Percentiles rank a stretch among this genome's conserved stretches.
phyloP scores from a whole-genome alignment of 2,113 vertebrate species.

The Montifringilla adamsi region DNA sequence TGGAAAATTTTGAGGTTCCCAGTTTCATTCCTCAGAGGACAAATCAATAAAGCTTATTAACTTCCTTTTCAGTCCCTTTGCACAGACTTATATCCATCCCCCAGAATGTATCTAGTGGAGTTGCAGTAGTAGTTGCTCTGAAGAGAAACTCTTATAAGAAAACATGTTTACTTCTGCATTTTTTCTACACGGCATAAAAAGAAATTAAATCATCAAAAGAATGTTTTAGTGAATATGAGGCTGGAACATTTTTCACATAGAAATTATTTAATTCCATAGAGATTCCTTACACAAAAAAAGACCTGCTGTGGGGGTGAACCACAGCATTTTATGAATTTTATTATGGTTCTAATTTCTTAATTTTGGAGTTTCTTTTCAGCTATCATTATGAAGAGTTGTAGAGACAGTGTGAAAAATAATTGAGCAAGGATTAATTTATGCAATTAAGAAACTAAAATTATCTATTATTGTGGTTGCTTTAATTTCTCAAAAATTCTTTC shows the following conservation, averaged over 20 bases:
- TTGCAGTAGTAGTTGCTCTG: background rate
- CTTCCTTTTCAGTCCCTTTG: background rate
- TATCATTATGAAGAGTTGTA: background rate
- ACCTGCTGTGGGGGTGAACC: background rate
- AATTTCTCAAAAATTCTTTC: background rate
- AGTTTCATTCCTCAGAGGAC: background rate
- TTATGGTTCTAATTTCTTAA: background rate
- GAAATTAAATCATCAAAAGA: background rate
- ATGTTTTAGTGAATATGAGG: background rate
- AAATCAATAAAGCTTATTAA: background rate
- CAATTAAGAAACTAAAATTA: background rate
- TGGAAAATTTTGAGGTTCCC: background rate
- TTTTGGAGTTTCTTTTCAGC: background rate
- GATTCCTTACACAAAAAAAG: background rate
- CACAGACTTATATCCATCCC: background rate
- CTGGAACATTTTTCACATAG: background rate
- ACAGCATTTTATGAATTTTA: background rate
- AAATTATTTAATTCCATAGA: background rate
- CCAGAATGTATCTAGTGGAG: background rate
- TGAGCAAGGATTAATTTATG: background rate
- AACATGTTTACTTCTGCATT: background rate
- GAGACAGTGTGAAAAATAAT: background rate
- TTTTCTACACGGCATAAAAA: background rate
- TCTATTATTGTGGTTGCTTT: background rate
- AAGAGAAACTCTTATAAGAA: background rate